phyloP scores from a whole-genome alignment of 2,888 invertebrate genomes.

The Torymus auratus region DNA sequence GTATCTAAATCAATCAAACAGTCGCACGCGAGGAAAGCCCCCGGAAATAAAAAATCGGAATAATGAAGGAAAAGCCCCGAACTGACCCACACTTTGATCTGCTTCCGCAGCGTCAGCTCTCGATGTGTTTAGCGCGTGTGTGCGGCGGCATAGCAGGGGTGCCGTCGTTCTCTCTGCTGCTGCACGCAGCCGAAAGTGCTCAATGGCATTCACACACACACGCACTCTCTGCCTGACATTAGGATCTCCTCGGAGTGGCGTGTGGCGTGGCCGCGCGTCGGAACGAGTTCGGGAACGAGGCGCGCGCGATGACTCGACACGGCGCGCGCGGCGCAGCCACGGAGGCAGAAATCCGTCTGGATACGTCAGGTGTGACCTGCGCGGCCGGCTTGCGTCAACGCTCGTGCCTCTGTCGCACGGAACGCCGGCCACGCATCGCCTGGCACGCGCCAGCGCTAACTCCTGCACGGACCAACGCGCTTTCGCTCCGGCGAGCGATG shows the following conservation, averaged over 20 bases:
- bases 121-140: background rate
- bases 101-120: constrained; percentile 8
- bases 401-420: constrained; percentile 26
- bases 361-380: constrained; percentile 69
- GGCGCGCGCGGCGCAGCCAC: constrained; percentile 49
- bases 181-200: constrained; percentile 29
- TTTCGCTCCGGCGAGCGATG: constrained; percentile 18
- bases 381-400: constrained; percentile 58
- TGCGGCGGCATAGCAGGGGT: background rate
- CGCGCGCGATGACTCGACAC: constrained; percentile 55
- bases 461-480: constrained; percentile 42
- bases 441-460: background rate
- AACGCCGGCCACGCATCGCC: constrained; percentile 27
- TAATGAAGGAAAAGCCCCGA: background rate
- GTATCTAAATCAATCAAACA: too few relatives aligned
- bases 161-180: background rate
- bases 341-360: constrained; percentile 64
- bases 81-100: background rate
- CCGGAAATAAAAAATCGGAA: background rate
- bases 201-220: constrained; percentile 10
- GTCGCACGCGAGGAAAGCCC: background rate
- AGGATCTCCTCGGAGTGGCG: constrained; percentile 40
- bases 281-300: constrained; percentile 20
- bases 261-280: constrained; percentile 25
- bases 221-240: constrained; percentile 14